A percentile compares a stretch with the other conserved stretches of the same genome.
phyloP scores from a whole-genome alignment of 2,113 vertebrate species.

The Etia nguti region DNA sequence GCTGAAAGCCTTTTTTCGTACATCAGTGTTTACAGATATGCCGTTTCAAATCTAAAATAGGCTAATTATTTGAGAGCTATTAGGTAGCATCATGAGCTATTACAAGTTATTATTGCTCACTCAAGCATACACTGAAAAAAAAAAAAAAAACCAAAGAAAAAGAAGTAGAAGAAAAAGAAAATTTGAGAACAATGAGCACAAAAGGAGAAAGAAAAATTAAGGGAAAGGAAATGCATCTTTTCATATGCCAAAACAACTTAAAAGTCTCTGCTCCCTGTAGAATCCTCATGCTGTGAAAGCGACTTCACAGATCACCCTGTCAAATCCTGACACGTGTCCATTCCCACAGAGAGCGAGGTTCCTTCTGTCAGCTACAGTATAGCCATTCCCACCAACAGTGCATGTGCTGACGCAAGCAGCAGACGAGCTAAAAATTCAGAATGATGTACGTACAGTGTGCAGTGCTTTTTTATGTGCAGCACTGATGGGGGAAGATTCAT shows the following conservation, averaged over 20 bases:
- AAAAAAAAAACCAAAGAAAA: not conserved
- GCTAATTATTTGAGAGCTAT: conserved; percentile 47
- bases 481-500: not conserved
- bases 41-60: conserved; percentile 36
- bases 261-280: not conserved
- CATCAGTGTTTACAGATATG: conserved; percentile 44
- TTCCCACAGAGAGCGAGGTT: not conserved
- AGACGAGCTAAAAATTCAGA: not conserved
- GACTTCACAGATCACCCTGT: conserved; percentile 29
- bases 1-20: conserved; percentile 30
- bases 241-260: conserved; percentile 1
- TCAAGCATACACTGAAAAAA: not conserved
- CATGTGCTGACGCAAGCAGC: conserved; percentile 1
- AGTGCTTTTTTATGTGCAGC: not conserved
- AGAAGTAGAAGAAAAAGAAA: not conserved
- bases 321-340: conserved; percentile 36
- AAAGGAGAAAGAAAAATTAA: not conserved
- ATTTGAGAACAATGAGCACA: not conserved
- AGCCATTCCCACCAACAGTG: not conserved
- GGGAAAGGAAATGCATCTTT: not conserved
- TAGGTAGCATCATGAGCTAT: conserved; percentile 29
- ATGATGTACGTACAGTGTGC: not conserved
- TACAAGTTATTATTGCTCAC: conserved; percentile 40
- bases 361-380: not conserved
- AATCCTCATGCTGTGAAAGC: conserved; percentile 5